Conservation (phyloP, 2,888 invertebrate genomes). For the Glaucopsyche alexis region DNA sequence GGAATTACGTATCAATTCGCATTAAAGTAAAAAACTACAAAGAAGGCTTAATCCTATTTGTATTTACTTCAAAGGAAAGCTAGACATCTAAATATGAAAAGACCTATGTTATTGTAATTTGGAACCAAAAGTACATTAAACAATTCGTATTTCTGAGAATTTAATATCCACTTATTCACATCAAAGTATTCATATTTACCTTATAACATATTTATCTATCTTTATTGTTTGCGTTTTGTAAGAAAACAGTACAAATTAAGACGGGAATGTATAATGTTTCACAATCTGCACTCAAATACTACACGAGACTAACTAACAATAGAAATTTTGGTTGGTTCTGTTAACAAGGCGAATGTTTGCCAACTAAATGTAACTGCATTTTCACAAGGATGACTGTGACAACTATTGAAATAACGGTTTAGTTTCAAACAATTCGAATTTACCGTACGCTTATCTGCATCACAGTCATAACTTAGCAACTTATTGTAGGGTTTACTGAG, state of each 20-base stretch:
- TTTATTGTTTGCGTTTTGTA: no score
- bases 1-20: not conserved
- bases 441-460: slow-evolving; percentile 1
- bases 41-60: not conserved
- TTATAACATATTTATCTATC: no score
- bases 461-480: not conserved
- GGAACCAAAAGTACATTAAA: not conserved
- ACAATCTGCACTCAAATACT: slow-evolving; percentile 33
- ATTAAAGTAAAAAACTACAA: not conserved
- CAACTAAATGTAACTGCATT: slow-evolving; percentile 32
- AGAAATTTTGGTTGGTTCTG: slow-evolving; percentile 32
- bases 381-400: slow-evolving; percentile 22
- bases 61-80: not conserved
- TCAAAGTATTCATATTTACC: no score
- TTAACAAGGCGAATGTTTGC: slow-evolving; percentile 36
- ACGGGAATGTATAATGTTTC: slow-evolving; percentile 3
- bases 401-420: slow-evolving; percentile 17
- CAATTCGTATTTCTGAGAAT: no score
- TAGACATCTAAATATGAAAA: not conserved
- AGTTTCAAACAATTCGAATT: slow-evolving; percentile 22
- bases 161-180: no score
- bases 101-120: not conserved
- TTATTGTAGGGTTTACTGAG: not conserved
- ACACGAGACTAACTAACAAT: slow-evolving; percentile 34
- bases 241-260: no score